Evolutionary conservation across 1,140 invertebrate genomes (phyloP).

Genomic region (Gryon sp.): DNA sequence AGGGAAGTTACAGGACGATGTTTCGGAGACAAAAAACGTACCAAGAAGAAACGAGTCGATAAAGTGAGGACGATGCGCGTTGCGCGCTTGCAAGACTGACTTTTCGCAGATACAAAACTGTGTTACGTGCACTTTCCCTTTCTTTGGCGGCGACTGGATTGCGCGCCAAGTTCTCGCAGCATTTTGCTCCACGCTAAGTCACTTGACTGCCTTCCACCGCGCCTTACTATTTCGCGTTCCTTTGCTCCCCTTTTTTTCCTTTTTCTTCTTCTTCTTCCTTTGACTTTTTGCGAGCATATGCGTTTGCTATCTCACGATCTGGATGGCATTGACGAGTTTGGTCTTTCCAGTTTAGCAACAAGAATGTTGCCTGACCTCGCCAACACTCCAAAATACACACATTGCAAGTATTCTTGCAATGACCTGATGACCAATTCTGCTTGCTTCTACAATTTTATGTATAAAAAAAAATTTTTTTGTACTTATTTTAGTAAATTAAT

Average conservation of each 20-base stretch:
- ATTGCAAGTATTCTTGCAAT: neutral
- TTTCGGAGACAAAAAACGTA: conserved; percentile 36
- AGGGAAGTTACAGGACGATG: conserved; percentile 1
- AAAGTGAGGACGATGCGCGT: conserved; percentile 49
- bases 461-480: too few relatives aligned
- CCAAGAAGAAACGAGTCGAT: conserved; percentile 39
- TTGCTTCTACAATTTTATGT: too few relatives aligned
- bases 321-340: conserved; percentile 66
- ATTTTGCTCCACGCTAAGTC: conserved; percentile 52
- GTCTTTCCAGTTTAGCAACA: conserved; percentile 22
- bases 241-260: conserved; percentile 4
- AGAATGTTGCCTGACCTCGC: conserved; percentile 47
- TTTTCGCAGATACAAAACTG: conserved; percentile 63
- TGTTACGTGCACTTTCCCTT: conserved; percentile 74
- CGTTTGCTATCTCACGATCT: conserved; percentile 33
- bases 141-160: conserved; percentile 70
- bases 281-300: conserved; percentile 6
- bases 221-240: neutral
- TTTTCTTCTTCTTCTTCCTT: conserved; percentile 11
- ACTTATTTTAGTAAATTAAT: too few relatives aligned
- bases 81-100: conserved; percentile 70
- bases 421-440: neutral
- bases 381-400: conserved; percentile 21
- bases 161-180: conserved; percentile 37
- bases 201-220: conserved; percentile 45